A percentile compares a stretch with the other conserved stretches of the same genome.
Evolutionary conservation across 2,888 invertebrate genomes (phyloP).

Genomic region (Aphodius sticticus): DNA sequence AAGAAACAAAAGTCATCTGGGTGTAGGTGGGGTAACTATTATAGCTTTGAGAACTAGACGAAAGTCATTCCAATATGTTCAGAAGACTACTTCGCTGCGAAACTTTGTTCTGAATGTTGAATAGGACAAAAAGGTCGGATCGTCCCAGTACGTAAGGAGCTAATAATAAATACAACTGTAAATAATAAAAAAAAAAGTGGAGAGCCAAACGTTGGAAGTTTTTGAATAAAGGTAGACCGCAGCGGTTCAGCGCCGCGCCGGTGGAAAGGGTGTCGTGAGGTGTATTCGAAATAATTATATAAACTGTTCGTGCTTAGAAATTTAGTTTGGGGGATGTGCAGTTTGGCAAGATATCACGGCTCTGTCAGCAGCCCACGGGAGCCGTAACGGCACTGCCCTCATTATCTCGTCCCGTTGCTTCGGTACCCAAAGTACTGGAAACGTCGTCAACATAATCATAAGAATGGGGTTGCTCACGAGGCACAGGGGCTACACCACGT

Average conservation of each 20-base stretch:
- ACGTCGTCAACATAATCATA: constrained; percentile 35
- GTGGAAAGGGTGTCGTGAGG: neutral
- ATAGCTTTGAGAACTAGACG: constrained; percentile 18
- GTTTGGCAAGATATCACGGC: constrained; percentile 16
- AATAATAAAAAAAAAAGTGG: neutral
- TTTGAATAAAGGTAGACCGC: constrained; percentile 14
- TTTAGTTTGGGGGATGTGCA: constrained; percentile 11
- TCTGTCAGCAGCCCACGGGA: constrained; percentile 40
- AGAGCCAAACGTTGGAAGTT: neutral
- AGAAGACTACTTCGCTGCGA: neutral
- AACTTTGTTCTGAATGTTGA: constrained; percentile 18
- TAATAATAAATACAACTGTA: constrained; percentile 22
- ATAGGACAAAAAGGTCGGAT: constrained; percentile 10
- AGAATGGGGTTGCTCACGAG: constrained; percentile 31
- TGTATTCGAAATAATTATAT: constrained; percentile 25
- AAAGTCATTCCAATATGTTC: constrained; percentile 22
- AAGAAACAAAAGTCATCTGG: constrained; percentile 20
- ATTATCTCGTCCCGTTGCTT: constrained; percentile 35
- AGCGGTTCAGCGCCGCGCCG: neutral
- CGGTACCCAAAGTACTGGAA: constrained; percentile 27
- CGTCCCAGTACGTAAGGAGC: constrained; percentile 8
- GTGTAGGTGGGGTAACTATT: neutral
- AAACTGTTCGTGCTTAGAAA: constrained; percentile 15
- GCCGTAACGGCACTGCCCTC: constrained; percentile 40
- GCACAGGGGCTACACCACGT: constrained; percentile 32